A percentile compares a stretch with the other conserved stretches of the same genome.
Conservation (phyloP, 2,797 vertebrate species). For the Okamejei kenojei region DNA sequence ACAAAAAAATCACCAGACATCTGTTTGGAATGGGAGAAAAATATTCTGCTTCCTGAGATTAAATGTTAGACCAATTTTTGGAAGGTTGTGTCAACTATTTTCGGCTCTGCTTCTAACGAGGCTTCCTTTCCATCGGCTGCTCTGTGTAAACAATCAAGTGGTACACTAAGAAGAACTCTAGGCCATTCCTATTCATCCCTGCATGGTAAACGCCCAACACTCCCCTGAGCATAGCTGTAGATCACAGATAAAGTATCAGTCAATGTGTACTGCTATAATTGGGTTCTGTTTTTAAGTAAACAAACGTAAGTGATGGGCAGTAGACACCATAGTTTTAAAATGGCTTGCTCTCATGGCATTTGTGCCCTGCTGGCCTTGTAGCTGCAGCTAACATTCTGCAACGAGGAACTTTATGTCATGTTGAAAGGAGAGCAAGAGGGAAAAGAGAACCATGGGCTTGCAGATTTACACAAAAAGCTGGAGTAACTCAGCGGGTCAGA, state of each 20-base stretch:
- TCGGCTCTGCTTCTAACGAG: background rate
- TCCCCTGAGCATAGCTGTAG: slow-evolving; percentile 16
- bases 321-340: background rate
- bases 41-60: slow-evolving; percentile 25
- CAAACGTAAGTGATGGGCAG: background rate
- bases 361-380: background rate
- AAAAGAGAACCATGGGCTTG: background rate
- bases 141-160: slow-evolving; percentile 3
- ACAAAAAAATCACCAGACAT: background rate
- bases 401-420: background rate
- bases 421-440: background rate
- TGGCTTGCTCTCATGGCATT: background rate
- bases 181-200: background rate
- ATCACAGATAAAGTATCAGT: background rate
- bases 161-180: background rate
- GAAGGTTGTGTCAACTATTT: background rate
- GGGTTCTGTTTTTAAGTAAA: slow-evolving; percentile 15
- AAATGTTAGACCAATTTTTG: background rate
- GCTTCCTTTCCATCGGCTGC: background rate
- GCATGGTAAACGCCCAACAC: background rate
- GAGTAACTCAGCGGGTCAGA: no score
- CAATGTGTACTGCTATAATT: background rate
- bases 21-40: slow-evolving; percentile 16
- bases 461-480: no score
- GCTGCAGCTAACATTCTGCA: background rate